Conservation (phyloP, 2,888 invertebrate genomes). For the Cepaea hortensis region DNA sequence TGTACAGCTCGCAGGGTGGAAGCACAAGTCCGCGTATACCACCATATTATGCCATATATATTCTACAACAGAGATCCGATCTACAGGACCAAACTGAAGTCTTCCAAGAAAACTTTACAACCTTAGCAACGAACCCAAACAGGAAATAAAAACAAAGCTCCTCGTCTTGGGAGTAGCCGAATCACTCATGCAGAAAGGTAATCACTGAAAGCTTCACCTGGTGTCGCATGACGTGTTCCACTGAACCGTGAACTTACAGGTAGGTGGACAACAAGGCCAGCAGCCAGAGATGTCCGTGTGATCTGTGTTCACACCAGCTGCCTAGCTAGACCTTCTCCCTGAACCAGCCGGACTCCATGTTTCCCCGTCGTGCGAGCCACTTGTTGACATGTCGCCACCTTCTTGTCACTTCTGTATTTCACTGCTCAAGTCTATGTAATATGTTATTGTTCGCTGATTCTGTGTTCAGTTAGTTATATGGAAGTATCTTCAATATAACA, state of each 20-base stretch:
- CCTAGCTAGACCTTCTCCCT: not conserved
- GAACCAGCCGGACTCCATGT: not conserved
- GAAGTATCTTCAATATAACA: too few species aligned
- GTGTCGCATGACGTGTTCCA: not conserved
- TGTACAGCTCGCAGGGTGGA: too few species aligned
- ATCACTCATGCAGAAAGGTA: not conserved
- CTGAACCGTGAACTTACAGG: not conserved
- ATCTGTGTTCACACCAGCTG: not conserved
- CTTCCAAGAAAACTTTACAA: too few species aligned
- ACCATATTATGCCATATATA: too few species aligned
- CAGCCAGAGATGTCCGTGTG: not conserved
- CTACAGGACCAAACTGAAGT: too few species aligned
- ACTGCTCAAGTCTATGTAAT: too few species aligned
- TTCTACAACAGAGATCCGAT: too few species aligned
- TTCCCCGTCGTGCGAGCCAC: not conserved
- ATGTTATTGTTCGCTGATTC: too few species aligned
- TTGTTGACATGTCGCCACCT: conserved; percentile 14
- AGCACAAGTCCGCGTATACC: too few species aligned
- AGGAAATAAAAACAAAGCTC: not conserved
- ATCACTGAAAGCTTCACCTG: not conserved
- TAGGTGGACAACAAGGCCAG: not conserved
- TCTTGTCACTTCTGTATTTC: not conserved
- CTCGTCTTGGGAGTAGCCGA: not conserved
- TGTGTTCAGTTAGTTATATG: too few species aligned
- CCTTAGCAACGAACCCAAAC: not conserved